Percentiles rank a stretch among this genome's conserved stretches.
Conservation (phyloP, 2,888 invertebrate species). For the Perizoma flavofasciatum region DNA sequence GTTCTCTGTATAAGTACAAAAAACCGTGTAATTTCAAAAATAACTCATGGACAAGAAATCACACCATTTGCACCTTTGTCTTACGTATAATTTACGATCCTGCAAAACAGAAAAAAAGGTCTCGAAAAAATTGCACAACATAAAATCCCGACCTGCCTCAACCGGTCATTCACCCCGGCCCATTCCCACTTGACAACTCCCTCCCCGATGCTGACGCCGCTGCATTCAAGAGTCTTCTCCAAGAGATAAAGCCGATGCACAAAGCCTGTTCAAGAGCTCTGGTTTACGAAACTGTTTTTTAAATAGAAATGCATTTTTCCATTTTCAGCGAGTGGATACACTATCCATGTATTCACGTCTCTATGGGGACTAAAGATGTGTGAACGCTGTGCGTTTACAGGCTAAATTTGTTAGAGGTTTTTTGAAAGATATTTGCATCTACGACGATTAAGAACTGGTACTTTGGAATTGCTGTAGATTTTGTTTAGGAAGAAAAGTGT, state of each 20-base stretch:
- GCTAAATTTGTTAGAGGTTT: not conserved
- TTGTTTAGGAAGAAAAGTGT: not conserved
- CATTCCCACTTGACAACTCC: slow-evolving; percentile 45
- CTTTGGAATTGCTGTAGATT: no score
- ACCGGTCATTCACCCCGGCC: slow-evolving; percentile 41
- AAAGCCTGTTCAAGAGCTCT: slow-evolving; percentile 64
- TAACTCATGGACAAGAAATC: no score
- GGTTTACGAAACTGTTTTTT: slow-evolving; percentile 65
- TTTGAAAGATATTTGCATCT: not conserved
- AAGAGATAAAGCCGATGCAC: slow-evolving; percentile 63
- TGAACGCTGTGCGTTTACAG: not conserved
- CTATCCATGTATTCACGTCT: slow-evolving; percentile 5
- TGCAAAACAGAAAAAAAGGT: slow-evolving; percentile 2
- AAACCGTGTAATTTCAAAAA: no score
- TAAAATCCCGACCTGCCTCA: slow-evolving; percentile 47
- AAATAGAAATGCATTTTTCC: slow-evolving; percentile 54
- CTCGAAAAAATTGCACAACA: slow-evolving; percentile 10
- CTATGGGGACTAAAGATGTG: slow-evolving; percentile 1
- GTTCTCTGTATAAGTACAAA: no score
- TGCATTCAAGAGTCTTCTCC: slow-evolving; percentile 55
- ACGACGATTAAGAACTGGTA: no score
- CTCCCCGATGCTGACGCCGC: slow-evolving; percentile 46
- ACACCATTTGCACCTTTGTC: no score
- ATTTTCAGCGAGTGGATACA: slow-evolving; percentile 43
- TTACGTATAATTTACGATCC: not conserved